Evolutionary conservation across 2,888 invertebrate genomes (phyloP).

Genomic region (Platycheirus rosarum): DNA sequence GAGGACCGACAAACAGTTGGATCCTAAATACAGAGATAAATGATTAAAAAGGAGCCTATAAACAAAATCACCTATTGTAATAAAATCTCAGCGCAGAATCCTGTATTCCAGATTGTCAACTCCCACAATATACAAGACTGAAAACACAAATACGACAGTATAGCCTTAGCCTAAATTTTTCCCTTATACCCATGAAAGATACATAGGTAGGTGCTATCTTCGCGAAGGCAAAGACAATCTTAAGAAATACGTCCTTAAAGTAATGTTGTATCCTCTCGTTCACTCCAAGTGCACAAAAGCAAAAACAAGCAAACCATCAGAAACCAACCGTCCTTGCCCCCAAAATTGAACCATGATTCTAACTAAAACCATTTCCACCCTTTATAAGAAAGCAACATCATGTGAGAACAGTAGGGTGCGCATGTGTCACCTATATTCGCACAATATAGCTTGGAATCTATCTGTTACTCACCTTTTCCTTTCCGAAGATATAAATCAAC

Average conservation of each 20-base stretch:
- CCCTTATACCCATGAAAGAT: conserved; percentile 43
- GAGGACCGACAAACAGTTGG: conserved; percentile 24
- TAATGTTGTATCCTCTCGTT: conserved; percentile 47
- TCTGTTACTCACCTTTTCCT: conserved; percentile 27
- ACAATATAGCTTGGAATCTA: conserved; percentile 47
- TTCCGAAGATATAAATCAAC: conserved; percentile 45
- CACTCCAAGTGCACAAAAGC: conserved; percentile 26
- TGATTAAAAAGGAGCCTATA: conserved; percentile 58
- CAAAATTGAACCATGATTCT: conserved; percentile 40
- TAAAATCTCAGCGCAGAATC: conserved; percentile 79
- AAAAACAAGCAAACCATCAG: conserved; percentile 30
- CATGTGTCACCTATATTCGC: conserved; percentile 70
- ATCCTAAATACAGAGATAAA: conserved; percentile 43
- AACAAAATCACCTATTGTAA: conserved; percentile 72
- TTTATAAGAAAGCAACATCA: conserved; percentile 62
- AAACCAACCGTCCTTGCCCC: conserved; percentile 59
- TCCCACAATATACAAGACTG: conserved; percentile 76
- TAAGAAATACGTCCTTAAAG: conserved; percentile 56
- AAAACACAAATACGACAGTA: conserved; percentile 56
- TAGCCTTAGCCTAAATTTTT: conserved; percentile 43
- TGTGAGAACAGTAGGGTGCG: conserved; percentile 24
- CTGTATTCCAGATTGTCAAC: conserved; percentile 77
- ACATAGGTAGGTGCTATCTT: conserved; percentile 56
- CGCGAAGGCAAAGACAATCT: conserved; percentile 47
- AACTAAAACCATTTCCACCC: conserved; percentile 55